A percentile compares a stretch with the other conserved stretches of the same genome.
Conservation (phyloP, 2,888 invertebrate species). For the Lepidocyrtinus sp. region DNA sequence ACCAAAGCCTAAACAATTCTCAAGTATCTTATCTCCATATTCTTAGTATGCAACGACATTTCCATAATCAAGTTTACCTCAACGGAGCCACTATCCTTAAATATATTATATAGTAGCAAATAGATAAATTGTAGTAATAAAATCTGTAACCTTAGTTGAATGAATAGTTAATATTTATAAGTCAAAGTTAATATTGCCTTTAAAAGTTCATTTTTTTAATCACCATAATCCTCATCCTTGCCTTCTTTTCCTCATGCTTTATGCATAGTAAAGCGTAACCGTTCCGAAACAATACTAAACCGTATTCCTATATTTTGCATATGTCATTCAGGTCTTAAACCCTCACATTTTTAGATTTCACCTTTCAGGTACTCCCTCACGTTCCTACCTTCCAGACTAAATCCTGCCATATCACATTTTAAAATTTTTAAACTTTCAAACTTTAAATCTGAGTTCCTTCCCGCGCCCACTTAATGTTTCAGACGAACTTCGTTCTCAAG, state of each 20-base stretch:
- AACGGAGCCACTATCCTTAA: too few species aligned
- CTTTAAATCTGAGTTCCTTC: too few species aligned
- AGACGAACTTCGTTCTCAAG: constrained; percentile 5
- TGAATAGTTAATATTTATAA: too few species aligned
- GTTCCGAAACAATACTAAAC: constrained; percentile 31
- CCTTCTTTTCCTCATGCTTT: constrained; percentile 19
- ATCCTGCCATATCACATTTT: constrained; percentile 18
- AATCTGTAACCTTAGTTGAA: too few species aligned
- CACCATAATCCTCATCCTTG: constrained; percentile 58
- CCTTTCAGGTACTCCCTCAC: constrained; percentile 1
- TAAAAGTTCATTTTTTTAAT: constrained; percentile 57
- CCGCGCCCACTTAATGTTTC: not conserved
- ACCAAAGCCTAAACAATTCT: constrained; percentile 13
- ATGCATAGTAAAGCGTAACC: constrained; percentile 19
- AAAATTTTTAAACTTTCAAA: constrained; percentile 31
- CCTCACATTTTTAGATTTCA: not conserved
- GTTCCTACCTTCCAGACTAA: constrained; percentile 31
- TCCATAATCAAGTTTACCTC: too few species aligned
- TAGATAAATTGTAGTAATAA: too few species aligned
- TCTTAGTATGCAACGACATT: too few species aligned
- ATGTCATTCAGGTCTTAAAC: constrained; percentile 39
- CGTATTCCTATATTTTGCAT: constrained; percentile 18
- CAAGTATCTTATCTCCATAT: too few species aligned
- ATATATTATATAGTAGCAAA: too few species aligned
- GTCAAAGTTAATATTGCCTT: constrained; percentile 61